Evolutionary conservation across 2,888 invertebrate species (phyloP).

Genomic region (Cheilosia impressa): DNA sequence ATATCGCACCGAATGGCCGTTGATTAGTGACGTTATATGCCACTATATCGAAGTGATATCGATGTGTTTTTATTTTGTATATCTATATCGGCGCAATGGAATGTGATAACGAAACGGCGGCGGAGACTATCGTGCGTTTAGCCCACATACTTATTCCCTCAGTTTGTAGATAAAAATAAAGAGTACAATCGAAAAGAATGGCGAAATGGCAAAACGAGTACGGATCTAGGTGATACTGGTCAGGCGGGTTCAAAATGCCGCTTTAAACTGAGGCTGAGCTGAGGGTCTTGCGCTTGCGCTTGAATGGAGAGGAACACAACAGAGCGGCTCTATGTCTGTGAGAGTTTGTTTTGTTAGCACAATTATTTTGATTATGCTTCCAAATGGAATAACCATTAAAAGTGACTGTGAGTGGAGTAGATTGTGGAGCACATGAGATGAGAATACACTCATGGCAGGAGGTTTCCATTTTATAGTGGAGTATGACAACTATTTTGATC

Average conservation of each 20-base stretch:
- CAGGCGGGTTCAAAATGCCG: constrained; percentile 69
- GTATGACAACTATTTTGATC: constrained; percentile 38
- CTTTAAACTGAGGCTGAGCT: constrained; percentile 43
- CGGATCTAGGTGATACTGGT: constrained; percentile 71
- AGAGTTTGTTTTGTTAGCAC: constrained; percentile 57
- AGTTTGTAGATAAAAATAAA: constrained; percentile 49
- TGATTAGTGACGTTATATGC: constrained; percentile 52
- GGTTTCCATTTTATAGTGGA: constrained; percentile 30
- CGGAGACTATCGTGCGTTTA: constrained; percentile 36
- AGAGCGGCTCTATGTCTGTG: constrained; percentile 18
- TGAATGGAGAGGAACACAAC: constrained; percentile 35
- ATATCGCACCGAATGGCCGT: constrained; percentile 32
- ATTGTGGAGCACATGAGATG: constrained; percentile 37
- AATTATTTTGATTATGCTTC: constrained; percentile 70
- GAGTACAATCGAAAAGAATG: constrained; percentile 41
- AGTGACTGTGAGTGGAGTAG: constrained; percentile 35
- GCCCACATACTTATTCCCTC: constrained; percentile 53
- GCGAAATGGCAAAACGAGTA: constrained; percentile 59
- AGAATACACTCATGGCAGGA: constrained; percentile 1
- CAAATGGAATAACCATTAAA: constrained; percentile 55
- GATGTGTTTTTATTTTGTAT: constrained; percentile 30
- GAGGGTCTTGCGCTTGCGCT: constrained; percentile 41
- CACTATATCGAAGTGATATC: constrained; percentile 51
- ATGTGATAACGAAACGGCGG: constrained; percentile 49
- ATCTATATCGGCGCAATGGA: constrained; percentile 41